Evolutionary conservation across 2,888 invertebrate genomes (phyloP).

Genomic region (Adelphocoris suturalis): DNA sequence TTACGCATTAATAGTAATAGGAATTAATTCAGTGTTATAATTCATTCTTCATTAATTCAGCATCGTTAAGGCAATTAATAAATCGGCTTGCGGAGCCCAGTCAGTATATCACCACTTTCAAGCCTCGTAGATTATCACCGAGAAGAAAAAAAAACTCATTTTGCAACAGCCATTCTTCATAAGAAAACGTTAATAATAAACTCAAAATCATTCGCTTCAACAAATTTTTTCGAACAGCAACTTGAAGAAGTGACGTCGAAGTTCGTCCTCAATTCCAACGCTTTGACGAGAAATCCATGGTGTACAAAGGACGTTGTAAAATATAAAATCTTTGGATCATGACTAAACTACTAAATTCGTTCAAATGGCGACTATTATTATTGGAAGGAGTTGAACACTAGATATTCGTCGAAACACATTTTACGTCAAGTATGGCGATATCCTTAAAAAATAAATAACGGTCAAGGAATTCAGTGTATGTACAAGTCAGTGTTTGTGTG

Average conservation of each 20-base stretch:
- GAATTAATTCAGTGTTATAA: conserved; percentile 30
- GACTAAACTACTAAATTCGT: conserved; percentile 43
- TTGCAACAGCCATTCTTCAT: not conserved
- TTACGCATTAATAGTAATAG: conserved; percentile 5
- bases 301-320: not conserved
- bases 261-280: not conserved
- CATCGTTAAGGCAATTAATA: conserved; percentile 33
- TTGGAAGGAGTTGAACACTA: conserved; percentile 26
- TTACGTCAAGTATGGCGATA: not conserved
- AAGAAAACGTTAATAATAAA: not conserved
- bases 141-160: conserved; percentile 10
- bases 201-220: not conserved
- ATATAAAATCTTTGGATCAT: conserved; percentile 54
- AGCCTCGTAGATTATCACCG: not conserved
- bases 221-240: not conserved
- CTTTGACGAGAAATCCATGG: not conserved
- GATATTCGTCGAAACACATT: conserved; percentile 26
- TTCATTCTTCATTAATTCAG: conserved; percentile 2
- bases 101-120: conserved; percentile 30
- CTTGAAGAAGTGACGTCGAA: not conserved
- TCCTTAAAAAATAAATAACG: not conserved
- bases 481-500: conserved; percentile 19
- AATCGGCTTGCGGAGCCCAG: conserved; percentile 26
- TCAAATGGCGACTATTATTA: not conserved
- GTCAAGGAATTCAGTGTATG: not conserved